Percentiles rank a stretch among this genome's conserved stretches.
phyloP scores from a whole-genome alignment of 2,113 vertebrate species.

The Madoqua kirkii region DNA sequence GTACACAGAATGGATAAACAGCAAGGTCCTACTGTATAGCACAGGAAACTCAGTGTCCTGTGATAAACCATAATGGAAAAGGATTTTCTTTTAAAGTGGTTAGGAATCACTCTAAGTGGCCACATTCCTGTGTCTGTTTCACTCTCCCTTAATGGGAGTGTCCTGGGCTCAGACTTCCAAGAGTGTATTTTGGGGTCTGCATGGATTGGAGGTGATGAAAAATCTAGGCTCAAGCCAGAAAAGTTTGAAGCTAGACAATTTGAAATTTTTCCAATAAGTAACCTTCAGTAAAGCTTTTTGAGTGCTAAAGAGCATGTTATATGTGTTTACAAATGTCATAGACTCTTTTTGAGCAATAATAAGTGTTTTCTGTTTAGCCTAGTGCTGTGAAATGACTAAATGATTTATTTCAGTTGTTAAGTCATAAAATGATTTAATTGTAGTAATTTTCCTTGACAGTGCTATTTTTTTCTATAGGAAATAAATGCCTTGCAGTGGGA shows the following conservation, averaged over 20 bases:
- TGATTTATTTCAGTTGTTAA: not conserved
- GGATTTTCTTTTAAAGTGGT: not conserved
- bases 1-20: not conserved
- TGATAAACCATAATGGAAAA: not conserved
- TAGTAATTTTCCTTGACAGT: constrained; percentile 29
- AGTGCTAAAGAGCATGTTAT: not conserved
- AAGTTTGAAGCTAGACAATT: not conserved
- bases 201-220: not conserved
- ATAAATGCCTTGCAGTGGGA: constrained; percentile 94
- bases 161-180: not conserved
- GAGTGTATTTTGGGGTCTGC: not conserved
- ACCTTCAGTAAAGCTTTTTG: not conserved
- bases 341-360: not conserved
- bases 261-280: not conserved
- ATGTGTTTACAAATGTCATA: not conserved
- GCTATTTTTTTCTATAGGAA: constrained; percentile 82
- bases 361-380: not conserved
- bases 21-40: not conserved
- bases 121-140: not conserved
- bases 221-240: not conserved
- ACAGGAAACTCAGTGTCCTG: not conserved
- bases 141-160: not conserved
- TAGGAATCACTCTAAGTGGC: not conserved
- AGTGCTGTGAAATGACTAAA: not conserved
- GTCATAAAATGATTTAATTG: not conserved